Conservation (phyloP, 2,797 vertebrate species). For the Adelosebastes latens region DNA sequence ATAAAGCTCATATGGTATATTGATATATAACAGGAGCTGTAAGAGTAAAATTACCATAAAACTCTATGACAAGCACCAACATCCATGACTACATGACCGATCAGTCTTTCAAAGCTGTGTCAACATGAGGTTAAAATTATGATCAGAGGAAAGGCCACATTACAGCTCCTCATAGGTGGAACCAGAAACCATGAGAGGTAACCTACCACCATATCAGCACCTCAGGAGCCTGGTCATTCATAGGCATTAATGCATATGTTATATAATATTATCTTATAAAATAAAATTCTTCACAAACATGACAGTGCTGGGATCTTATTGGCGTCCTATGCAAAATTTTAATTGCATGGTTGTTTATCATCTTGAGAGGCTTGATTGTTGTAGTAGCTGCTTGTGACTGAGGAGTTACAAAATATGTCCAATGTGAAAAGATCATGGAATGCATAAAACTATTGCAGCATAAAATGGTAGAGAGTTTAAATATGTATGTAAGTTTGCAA, state of each 20-base stretch:
- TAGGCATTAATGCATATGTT: neutral
- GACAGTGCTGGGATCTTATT: neutral
- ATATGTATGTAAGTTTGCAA: neutral
- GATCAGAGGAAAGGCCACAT: neutral
- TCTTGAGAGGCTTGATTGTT: slow-evolving; percentile 17
- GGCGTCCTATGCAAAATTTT: neutral
- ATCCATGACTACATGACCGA: too few relatives aligned
- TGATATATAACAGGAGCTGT: neutral
- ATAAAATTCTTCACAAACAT: neutral
- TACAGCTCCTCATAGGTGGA: neutral
- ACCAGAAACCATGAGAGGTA: neutral
- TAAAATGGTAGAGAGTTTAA: neutral
- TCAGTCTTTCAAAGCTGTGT: neutral
- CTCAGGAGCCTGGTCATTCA: neutral
- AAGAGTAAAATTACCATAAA: neutral
- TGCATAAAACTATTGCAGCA: slow-evolving; percentile 10
- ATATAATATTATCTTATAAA: neutral
- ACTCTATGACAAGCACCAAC: too few relatives aligned
- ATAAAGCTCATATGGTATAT: neutral
- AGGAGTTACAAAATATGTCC: slow-evolving; percentile 3
- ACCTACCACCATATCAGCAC: neutral
- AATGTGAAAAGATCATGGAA: slow-evolving; percentile 23
- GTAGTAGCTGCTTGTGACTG: slow-evolving; percentile 25
- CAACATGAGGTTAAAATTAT: neutral
- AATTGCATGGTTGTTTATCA: slow-evolving; percentile 1